Evolutionary conservation across 2,888 invertebrate genomes (phyloP).

Genomic region (Nomada hirtipes): DNA sequence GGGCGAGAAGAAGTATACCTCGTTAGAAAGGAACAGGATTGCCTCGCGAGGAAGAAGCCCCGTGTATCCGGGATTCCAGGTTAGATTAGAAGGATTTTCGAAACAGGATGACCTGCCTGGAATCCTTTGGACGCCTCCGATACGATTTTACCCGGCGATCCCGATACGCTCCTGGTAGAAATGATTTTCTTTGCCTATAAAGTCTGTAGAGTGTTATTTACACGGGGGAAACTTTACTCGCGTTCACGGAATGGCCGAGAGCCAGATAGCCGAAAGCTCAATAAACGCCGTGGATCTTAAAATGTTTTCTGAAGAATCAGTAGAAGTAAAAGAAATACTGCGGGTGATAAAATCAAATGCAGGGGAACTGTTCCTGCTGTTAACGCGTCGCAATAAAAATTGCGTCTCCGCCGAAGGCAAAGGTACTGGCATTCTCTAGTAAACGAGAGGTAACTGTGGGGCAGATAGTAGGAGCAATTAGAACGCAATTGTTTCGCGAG

Average conservation of each 20-base stretch:
- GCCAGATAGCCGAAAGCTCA: neutral
- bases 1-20: conserved; percentile 56
- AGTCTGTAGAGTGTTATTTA: conserved; percentile 35
- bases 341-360: neutral
- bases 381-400: neutral
- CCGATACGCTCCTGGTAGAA: neutral
- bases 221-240: neutral
- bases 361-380: neutral
- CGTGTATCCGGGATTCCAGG: conserved; percentile 34
- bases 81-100: conserved; percentile 55
- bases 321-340: neutral
- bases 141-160: conserved; percentile 37
- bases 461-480: neutral
- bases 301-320: neutral
- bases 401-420: neutral
- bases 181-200: conserved; percentile 28
- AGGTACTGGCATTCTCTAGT: neutral
- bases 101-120: conserved; percentile 15
- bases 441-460: neutral
- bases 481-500: conserved; percentile 13
- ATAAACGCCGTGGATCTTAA: neutral
- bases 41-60: conserved; percentile 32
- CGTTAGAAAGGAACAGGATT: conserved; percentile 51
- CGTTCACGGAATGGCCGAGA: neutral
- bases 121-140: conserved; percentile 41